A percentile compares a stretch with the other conserved stretches of the same genome.
These are phyloP conservation scores for Heteromormyrus szaboi DNA, from an alignment of 2,797 vertebrate species.

Conservation along the genomic window DNA sequence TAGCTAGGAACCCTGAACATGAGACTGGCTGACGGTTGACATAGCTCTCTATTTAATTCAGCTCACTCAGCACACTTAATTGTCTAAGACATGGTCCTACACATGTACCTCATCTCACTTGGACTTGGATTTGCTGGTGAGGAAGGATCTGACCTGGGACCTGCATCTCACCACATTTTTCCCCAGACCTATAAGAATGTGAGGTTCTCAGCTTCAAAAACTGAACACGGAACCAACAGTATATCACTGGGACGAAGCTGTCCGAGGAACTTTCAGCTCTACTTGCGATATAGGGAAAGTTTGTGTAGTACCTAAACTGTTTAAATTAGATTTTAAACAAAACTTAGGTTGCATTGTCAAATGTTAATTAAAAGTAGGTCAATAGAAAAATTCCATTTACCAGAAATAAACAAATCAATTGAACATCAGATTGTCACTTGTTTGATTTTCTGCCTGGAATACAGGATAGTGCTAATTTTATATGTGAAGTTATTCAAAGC, in stretches of 20 bases:
- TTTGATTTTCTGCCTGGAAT: slow-evolving; percentile 5
- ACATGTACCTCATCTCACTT: background rate
- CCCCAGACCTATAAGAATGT: background rate
- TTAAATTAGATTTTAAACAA: slow-evolving; percentile 4
- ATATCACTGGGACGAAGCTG: background rate
- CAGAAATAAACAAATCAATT: slow-evolving; percentile 1
- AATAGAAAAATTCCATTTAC: background rate
- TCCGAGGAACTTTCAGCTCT: background rate
- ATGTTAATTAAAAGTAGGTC: background rate
- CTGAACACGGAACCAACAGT: background rate
- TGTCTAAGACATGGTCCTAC: background rate
- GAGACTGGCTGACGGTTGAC: background rate
- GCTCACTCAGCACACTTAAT: background rate
- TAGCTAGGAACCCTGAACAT: background rate
- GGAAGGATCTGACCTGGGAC: background rate
- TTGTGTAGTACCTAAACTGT: background rate
- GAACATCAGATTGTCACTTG: slow-evolving; percentile 11
- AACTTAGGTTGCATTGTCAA: background rate
- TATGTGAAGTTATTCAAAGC: background rate
- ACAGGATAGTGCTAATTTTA: background rate
- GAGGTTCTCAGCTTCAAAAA: background rate
- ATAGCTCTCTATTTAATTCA: background rate
- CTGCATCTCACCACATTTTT: background rate
- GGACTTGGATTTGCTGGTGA: background rate
- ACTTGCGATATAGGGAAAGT: background rate